These are phyloP conservation scores for Gorsachius goisagi DNA, from an alignment of 2,113 vertebrate species.

Conservation along the genomic window DNA sequence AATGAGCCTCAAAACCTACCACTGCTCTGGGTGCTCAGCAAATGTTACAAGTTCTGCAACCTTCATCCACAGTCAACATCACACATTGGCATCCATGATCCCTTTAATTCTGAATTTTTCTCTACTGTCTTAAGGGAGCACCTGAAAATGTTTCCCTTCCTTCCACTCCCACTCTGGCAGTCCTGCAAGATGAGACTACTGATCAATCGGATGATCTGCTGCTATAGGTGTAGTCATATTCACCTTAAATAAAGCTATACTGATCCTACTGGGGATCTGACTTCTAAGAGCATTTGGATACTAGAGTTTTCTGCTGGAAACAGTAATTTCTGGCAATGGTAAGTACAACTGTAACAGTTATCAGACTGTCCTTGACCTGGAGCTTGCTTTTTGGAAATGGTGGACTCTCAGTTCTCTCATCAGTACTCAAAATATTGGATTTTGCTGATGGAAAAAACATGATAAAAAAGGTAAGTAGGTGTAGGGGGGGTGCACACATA, in stretches of 20 bases:
- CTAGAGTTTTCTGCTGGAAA: not conserved
- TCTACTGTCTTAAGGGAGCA: not conserved
- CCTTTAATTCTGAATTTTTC: not conserved
- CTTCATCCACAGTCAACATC: not conserved
- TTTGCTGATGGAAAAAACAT: not conserved
- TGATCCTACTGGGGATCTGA: not conserved
- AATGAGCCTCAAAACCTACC: not conserved
- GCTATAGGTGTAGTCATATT: not conserved
- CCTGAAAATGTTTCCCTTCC: fast-evolving
- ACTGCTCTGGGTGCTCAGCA: not conserved
- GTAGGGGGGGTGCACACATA: fast-evolving
- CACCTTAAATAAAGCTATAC: not conserved
- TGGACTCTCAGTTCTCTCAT: not conserved
- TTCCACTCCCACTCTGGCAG: not conserved
- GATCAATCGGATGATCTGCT: not conserved
- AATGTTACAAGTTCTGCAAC: not conserved
- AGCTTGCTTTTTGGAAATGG: not conserved
- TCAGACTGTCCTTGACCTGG: not conserved
- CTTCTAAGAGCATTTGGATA: not conserved
- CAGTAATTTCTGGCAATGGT: not conserved
- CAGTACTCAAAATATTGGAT: not conserved
- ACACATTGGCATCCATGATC: too few relatives aligned
- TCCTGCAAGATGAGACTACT: not conserved
- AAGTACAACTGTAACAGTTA: not conserved
- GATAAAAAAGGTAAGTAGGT: not conserved